Evolutionary conservation across 1,140 invertebrate genomes (phyloP), one percentile per base, ranked within the genome.

Genomic region (Trachymyrmex septentrionalis): DNA sequence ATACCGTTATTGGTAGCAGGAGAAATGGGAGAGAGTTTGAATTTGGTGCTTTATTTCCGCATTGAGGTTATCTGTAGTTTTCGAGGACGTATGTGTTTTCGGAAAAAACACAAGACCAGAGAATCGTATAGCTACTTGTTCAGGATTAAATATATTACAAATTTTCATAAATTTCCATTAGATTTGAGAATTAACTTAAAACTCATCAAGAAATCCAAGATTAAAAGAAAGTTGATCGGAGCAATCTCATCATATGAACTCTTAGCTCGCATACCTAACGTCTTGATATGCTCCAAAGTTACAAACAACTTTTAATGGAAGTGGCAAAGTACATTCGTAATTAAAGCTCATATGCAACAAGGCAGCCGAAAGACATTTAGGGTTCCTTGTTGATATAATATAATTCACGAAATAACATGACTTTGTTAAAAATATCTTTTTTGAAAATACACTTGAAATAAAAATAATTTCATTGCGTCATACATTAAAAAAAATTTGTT

Each of bases 261-360:
- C 44, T 69, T 38, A n/a, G 10, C 61, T 67, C n/a, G 30, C 44
- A 27, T 67, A 44, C 0, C 38, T 44, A 44, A 69, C 6, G 16
- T 75, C 24, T 38, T 38, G 34, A 81, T 14, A 44, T n/a, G 16
- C 2, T 81, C 21, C n/a, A 81, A 50, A 81, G 21, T 71, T 55
- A n/a, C 16, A 14, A 16, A 34, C 10, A 59, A 59, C 66, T 81
- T 81, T 44, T 57, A 50, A 81, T 71, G 6, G 48, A 81, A 81
- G 21, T 59, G 64, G 30, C 53, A 59, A 57, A 71, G 53, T 34
- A 30, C 16, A 81, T 59, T 71, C 50, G 21, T 71, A 71, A 59
- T 21, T 59, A 16, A 81, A 81, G 50, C 53, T 71, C 14, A 71
- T 81, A 59, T 71, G 30, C 2, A 44, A 71, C 21, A 19, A 19